These are phyloP conservation scores for Neomorphus geoffroyi DNA, from an alignment of 2,797 vertebrate genomes.

Conservation along the genomic window DNA sequence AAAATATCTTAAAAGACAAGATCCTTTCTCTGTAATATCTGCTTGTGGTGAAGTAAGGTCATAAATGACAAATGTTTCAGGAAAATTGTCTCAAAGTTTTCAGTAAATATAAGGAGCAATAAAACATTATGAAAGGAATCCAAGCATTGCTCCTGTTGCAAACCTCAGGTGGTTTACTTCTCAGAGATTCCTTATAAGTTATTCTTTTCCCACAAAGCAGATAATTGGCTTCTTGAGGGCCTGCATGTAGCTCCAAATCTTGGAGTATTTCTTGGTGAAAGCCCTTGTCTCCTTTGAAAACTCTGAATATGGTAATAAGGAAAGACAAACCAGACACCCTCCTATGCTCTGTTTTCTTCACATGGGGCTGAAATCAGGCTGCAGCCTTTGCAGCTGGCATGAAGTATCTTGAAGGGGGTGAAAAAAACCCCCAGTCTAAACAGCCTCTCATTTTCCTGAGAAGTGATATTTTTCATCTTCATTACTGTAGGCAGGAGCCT, in stretches of 20 bases:
- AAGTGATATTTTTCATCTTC: not conserved
- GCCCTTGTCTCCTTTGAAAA: not conserved
- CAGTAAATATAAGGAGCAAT: not conserved
- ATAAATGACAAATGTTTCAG: not conserved
- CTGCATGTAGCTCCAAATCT: not conserved
- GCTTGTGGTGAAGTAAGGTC: not conserved
- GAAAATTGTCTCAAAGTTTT: not conserved
- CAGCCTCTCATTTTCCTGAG: not conserved
- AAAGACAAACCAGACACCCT: not conserved
- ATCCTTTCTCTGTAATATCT: not conserved
- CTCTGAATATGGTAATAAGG: not conserved
- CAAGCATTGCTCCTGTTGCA: not conserved
- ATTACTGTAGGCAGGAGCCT: not conserved
- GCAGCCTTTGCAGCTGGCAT: not conserved
- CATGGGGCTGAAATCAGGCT: not conserved
- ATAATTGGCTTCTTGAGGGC: not conserved
- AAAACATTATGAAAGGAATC: not conserved
- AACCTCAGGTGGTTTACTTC: not conserved
- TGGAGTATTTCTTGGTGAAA: not conserved
- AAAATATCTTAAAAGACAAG: not conserved
- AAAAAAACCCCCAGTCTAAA: not conserved
- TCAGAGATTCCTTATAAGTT: not conserved
- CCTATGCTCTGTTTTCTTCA: not conserved
- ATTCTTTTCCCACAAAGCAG: not conserved
- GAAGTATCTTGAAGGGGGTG: not conserved